Evolutionary conservation across 92 coral and sea anemone genomes (phyloP).

Genomic region (Porites lobata): DNA sequence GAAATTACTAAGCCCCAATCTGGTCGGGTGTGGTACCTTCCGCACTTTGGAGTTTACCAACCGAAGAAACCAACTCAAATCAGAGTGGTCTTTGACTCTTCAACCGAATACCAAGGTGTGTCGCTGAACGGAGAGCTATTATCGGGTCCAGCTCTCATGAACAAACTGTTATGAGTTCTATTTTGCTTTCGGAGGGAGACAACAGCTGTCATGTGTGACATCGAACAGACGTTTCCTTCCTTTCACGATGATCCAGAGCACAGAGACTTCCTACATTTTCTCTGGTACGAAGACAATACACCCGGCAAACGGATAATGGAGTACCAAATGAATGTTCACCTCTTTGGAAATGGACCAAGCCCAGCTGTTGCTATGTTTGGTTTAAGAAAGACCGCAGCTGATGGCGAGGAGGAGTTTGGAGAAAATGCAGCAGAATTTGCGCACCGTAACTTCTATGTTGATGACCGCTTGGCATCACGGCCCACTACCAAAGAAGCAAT

Average conservation of each 20-base stretch:
- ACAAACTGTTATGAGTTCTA: slow-evolving; percentile 3
- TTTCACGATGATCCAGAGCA: not conserved
- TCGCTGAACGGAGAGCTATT: slow-evolving; percentile 26
- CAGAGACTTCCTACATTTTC: slow-evolving; percentile 44
- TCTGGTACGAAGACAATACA: slow-evolving; percentile 47
- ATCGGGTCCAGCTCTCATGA: slow-evolving; percentile 31
- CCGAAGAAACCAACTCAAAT: slow-evolving; percentile 17
- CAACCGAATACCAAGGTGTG: slow-evolving; percentile 12
- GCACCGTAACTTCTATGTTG: slow-evolving; percentile 74
- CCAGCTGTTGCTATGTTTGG: slow-evolving; percentile 52
- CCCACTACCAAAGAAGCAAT: slow-evolving; percentile 63
- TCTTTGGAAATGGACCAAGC: slow-evolving; percentile 51
- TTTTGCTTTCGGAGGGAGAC: no score
- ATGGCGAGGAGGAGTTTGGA: slow-evolving; percentile 80
- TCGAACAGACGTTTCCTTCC: not conserved
- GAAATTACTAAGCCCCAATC: not conserved
- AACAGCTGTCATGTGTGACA: not conserved
- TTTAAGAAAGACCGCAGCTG: slow-evolving; percentile 53
- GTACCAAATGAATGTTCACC: slow-evolving; percentile 51
- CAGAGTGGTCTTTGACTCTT: slow-evolving; percentile 22
- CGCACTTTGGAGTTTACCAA: slow-evolving; percentile 32
- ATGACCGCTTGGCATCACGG: slow-evolving; percentile 69
- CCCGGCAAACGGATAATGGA: slow-evolving; percentile 20
- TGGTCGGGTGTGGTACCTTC: slow-evolving; percentile 26
- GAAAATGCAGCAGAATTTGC: slow-evolving; percentile 52